Conservation (phyloP, 2,113 vertebrate species). For the Psilopogon haemacephalus region DNA sequence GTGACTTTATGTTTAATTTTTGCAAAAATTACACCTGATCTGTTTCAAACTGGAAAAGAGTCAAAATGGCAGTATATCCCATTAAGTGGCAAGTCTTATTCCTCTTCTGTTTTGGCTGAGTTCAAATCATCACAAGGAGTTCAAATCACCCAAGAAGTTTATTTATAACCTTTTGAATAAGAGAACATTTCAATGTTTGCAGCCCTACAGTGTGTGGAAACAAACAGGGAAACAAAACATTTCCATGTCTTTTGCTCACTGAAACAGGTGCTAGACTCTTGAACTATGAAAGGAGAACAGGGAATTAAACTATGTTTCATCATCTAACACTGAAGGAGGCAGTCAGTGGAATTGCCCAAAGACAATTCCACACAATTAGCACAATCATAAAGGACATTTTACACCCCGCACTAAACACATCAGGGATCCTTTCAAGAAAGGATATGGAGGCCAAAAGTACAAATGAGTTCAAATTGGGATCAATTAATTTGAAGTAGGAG, state of each 20-base stretch:
- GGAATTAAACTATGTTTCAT: background rate
- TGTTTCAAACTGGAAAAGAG: background rate
- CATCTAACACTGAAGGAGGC: background rate
- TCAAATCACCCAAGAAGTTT: background rate
- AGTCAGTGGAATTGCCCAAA: background rate
- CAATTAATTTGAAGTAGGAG: background rate
- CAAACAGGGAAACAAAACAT: background rate
- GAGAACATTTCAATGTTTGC: slow-evolving; percentile 13
- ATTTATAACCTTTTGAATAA: background rate
- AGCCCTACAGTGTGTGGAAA: background rate
- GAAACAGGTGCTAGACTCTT: background rate
- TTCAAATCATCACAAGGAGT: background rate
- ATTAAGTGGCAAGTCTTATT: background rate
- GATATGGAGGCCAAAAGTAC: background rate
- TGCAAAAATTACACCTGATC: background rate
- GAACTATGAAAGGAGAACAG: background rate
- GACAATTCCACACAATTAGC: no score
- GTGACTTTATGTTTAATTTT: background rate
- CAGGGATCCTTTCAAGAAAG: background rate
- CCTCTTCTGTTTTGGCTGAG: background rate
- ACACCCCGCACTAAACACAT: background rate
- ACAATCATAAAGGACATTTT: background rate
- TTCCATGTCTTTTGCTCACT: background rate
- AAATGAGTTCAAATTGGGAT: background rate
- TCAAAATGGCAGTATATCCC: background rate